These are phyloP conservation scores for Rhagium mordax DNA, from an alignment of 2,888 invertebrate species.

Conservation along the genomic window DNA sequence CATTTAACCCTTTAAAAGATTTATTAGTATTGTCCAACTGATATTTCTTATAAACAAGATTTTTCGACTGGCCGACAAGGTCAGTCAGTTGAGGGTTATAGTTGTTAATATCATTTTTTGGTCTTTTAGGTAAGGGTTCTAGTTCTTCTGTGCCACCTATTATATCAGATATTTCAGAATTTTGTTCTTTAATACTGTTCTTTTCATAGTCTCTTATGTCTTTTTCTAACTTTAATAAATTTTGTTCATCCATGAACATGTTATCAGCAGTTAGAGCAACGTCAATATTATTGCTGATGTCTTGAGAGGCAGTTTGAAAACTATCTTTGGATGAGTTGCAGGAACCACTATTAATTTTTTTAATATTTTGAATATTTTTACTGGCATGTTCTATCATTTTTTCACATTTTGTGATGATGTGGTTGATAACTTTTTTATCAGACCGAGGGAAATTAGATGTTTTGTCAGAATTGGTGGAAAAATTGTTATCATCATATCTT, in stretches of 20 bases:
- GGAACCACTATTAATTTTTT: constrained; percentile 15
- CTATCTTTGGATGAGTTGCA: constrained; percentile 11
- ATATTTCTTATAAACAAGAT: not conserved
- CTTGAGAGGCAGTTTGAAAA: constrained; percentile 21
- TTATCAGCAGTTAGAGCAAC: constrained; percentile 40
- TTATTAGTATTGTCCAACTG: not conserved
- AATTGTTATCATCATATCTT: constrained; percentile 41
- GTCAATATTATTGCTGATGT: constrained; percentile 42
- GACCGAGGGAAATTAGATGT: not conserved
- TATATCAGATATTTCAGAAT: constrained; percentile 38
- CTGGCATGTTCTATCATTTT: constrained; percentile 41
- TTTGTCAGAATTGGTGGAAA: constrained; percentile 14
- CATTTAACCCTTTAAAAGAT: constrained; percentile 37
- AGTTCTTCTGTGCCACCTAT: constrained; percentile 38
- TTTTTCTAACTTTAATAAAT: constrained; percentile 35
- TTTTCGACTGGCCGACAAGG: not conserved
- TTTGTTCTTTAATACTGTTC: constrained; percentile 1
- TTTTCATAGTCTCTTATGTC: constrained; percentile 27
- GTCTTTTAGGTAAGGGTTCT: constrained; percentile 31
- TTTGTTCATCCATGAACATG: constrained; percentile 35
- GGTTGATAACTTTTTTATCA: constrained; percentile 33
- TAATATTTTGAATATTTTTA: constrained; percentile 34
- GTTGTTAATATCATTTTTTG: constrained; percentile 1
- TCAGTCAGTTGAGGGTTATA: not conserved
- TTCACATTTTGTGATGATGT: constrained; percentile 43